phyloP scores from a whole-genome alignment of 2,797 vertebrate genomes.

The Manis pentadactyla region DNA sequence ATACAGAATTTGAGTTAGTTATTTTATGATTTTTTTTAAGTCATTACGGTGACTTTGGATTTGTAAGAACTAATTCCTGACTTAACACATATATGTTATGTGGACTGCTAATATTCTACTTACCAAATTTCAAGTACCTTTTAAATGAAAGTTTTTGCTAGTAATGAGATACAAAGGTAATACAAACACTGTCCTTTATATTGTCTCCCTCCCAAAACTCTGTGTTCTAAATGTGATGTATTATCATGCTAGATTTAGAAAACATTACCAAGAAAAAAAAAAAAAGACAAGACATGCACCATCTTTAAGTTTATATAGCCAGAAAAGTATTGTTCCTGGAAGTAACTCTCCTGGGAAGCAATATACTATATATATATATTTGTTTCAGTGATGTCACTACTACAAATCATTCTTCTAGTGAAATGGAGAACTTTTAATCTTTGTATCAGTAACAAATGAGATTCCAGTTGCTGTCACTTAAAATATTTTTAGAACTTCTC shows the following conservation, averaged over 20 bases:
- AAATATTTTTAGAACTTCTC: not conserved
- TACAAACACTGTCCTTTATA: not conserved
- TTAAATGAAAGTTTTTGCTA: constrained; percentile 7
- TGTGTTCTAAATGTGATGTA: constrained; percentile 6
- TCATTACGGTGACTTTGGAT: not conserved
- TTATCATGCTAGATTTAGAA: constrained; percentile 3
- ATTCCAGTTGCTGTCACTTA: not conserved
- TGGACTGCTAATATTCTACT: not conserved
- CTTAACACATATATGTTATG: constrained; percentile 1
- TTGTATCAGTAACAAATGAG: not conserved
- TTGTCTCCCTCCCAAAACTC: not conserved
- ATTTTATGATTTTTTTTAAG: not conserved
- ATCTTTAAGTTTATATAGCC: not conserved
- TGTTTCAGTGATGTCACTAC: not conserved
- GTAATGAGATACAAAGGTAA: not conserved
- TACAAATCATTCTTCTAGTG: not conserved
- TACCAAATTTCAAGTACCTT: constrained; percentile 2
- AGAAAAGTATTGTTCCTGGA: not conserved
- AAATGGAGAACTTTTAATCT: not conserved
- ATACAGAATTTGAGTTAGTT: not conserved
- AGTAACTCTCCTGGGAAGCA: not conserved
- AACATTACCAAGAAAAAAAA: not conserved
- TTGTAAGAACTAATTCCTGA: not conserved
- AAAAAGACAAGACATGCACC: not conserved
- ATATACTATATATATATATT: not conserved